Evolutionary conservation across 1,140 invertebrate species (phyloP), one percentile per base, ranked within the genome.

Genomic region (Ips typographus): DNA sequence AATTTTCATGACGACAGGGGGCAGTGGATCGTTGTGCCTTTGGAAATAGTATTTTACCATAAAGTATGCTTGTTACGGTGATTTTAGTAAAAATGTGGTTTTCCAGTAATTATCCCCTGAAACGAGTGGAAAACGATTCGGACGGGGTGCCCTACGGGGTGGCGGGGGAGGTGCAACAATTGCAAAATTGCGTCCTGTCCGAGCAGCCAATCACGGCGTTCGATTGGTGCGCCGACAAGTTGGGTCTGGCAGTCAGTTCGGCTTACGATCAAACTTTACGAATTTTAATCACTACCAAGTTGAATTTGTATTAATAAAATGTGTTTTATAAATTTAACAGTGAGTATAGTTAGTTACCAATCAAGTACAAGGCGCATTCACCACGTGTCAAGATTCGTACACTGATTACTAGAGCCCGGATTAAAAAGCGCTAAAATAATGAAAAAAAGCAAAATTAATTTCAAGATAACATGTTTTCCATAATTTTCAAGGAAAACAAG

Each of bases 261-360:
- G 87, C 94, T 0, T 97, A 98, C 80, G 96, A 98, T 84, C 95
- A 98, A 81, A 90, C 88, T 65, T 78, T 98, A n/a, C 84, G 95
- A 37, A 87, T 98, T 3, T 77, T 98, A 44, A 90, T 98, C 58
- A 90, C 91, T 6, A 98, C 96, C 1, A 96, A 95, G 83, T 82
- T 98, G 0, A 94, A 96, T 82, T 71, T 76, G 39, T 77, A 73
- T 71, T 77, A 72, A 75, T 42, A 7, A 22, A 22, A 22, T 22
- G 22, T 22, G 22, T 22, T 22, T 22, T 22, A 22, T 22, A 22
- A 22, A 22, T 22, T 22, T 22, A 22, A 22, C 22, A 22, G 22
- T 22, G 22, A 22, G 22, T 22, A 22, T 22, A 22, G 22, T 22
- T 22, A 22, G 22, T 22, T 22, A 22, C 22, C 22, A 22, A 22